phyloP scores from a whole-genome alignment of 2,797 vertebrate genomes.

The Hoplostethus atlanticus region DNA sequence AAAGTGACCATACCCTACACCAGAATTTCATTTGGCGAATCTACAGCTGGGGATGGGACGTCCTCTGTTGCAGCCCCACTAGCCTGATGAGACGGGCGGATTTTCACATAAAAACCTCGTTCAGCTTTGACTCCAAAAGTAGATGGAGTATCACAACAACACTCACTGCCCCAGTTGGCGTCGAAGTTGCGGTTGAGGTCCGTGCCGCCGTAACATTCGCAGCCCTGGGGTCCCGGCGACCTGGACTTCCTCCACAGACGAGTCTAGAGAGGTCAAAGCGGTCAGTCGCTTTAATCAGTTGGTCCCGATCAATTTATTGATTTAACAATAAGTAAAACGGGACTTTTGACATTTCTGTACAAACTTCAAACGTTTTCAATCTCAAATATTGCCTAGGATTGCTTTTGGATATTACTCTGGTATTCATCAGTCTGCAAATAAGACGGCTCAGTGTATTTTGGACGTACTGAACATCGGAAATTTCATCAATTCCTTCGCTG shows the following conservation, averaged over 20 bases:
- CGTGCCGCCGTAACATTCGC: constrained; percentile 83
- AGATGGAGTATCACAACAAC: not conserved
- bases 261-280: constrained; percentile 71
- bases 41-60: too few species aligned
- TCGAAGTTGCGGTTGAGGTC: constrained; percentile 93
- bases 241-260: constrained; percentile 91
- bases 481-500: not conserved
- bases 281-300: constrained; percentile 1
- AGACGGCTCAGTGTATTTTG: not conserved
- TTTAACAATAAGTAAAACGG: too few species aligned
- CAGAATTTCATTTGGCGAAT: too few species aligned
- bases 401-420: not conserved
- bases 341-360: not conserved
- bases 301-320: not conserved
- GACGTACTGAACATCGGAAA: constrained; percentile 15
- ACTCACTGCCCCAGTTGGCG: constrained; percentile 89
- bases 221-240: constrained; percentile 72
- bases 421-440: not conserved
- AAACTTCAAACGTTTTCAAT: not conserved
- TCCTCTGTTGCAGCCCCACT: too few species aligned
- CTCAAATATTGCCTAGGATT: accelerated
- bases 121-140: not conserved
- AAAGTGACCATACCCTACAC: too few species aligned
- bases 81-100: too few species aligned
- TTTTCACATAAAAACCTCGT: too few species aligned